phyloP scores from a whole-genome alignment of 2,888 invertebrate species.

The Lasioglossum marginatum region DNA sequence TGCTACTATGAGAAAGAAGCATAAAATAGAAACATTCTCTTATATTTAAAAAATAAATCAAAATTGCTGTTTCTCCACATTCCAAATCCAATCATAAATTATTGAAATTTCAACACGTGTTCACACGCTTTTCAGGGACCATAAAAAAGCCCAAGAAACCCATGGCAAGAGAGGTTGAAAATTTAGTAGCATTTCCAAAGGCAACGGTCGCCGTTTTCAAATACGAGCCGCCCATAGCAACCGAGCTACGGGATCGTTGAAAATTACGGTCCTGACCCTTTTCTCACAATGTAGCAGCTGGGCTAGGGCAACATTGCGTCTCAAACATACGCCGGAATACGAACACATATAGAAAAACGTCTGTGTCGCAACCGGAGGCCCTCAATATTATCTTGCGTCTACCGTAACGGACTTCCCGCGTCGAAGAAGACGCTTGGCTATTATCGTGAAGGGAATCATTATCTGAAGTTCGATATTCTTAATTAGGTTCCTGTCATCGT shows the following conservation, averaged over 20 bases:
- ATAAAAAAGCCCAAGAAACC: not conserved
- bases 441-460: not conserved
- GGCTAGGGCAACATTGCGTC: not conserved
- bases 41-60: not conserved
- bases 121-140: not conserved
- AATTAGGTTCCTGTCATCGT: not conserved
- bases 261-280: not conserved
- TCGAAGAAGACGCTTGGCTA: not conserved
- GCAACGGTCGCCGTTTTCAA: slow-evolving; percentile 1
- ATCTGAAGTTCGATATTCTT: not conserved
- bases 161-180: not conserved
- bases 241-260: not conserved
- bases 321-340: not conserved
- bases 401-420: not conserved
- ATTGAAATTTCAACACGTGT: not conserved
- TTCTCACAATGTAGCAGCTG: slow-evolving; percentile 11
- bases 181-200: slow-evolving; percentile 3
- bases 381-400: not conserved
- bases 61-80: not conserved
- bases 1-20: not conserved
- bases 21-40: not conserved
- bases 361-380: not conserved
- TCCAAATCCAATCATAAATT: not conserved
- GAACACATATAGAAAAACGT: not conserved
- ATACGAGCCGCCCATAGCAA: not conserved